Conservation (phyloP, 2,888 invertebrate species). For the Lucinisca nassula region DNA sequence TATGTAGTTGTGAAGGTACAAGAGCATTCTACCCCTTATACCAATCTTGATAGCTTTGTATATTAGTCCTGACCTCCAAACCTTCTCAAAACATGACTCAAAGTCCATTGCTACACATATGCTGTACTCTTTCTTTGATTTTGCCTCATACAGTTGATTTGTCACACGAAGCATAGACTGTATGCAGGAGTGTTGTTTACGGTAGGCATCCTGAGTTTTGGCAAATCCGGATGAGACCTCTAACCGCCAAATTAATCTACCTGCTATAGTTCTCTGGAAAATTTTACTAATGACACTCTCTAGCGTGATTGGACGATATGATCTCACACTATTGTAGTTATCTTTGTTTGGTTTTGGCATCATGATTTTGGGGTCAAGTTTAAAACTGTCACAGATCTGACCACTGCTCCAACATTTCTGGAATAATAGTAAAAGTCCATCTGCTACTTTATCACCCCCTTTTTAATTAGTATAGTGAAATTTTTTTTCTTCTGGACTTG, state of each 20-base stretch:
- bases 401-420: neutral
- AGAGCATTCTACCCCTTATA: neutral
- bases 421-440: neutral
- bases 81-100: neutral
- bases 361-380: neutral
- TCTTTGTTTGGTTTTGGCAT: neutral
- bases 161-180: neutral
- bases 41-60: neutral
- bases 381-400: neutral
- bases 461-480: neutral
- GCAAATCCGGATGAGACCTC: neutral
- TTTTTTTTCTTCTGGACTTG: neutral
- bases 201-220: neutral
- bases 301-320: constrained; percentile 2
- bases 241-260: neutral
- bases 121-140: neutral
- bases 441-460: too few relatives aligned
- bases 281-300: neutral
- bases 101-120: neutral
- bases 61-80: neutral
- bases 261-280: neutral
- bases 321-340: neutral
- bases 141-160: neutral
- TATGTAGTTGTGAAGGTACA: neutral
- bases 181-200: neutral